A percentile compares a stretch with the other conserved stretches of the same genome.
Conservation (phyloP, 2,888 invertebrate species). For the Gasteruption jaculator region DNA sequence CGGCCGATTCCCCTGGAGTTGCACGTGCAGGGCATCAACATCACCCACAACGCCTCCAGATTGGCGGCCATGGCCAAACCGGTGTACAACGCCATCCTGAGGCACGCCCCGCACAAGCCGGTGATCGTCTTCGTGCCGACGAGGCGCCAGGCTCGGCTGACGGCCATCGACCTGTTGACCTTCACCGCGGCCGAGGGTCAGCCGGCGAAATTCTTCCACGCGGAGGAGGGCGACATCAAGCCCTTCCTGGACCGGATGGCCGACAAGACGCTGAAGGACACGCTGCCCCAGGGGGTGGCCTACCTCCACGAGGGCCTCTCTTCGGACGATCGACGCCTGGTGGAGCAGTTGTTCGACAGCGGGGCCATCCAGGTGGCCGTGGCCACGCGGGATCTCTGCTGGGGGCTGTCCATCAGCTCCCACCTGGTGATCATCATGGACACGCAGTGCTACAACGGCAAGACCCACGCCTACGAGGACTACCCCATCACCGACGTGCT, state of each 20-base stretch:
- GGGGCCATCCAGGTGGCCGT: constrained; percentile 93
- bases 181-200: constrained; percentile 87
- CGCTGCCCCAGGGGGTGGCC: constrained; percentile 90
- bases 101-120: constrained; percentile 79
- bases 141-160: constrained; percentile 84
- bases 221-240: constrained; percentile 78
- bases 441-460: constrained; percentile 73
- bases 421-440: constrained; percentile 97
- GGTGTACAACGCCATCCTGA: constrained; percentile 86
- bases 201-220: constrained; percentile 85
- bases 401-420: constrained; percentile 85
- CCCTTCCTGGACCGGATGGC: constrained; percentile 83
- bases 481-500: constrained; percentile 96
- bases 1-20: constrained; percentile 91
- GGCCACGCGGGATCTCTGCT: constrained; percentile 86
- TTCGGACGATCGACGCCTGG: constrained; percentile 77
- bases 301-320: constrained; percentile 95
- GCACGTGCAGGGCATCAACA: constrained; percentile 94
- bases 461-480: constrained; percentile 85
- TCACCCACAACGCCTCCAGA: constrained; percentile 94
- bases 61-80: constrained; percentile 98
- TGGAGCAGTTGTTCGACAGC: constrained; percentile 89
- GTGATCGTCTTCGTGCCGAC: constrained; percentile 90
- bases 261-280: constrained; percentile 90
- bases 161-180: constrained; percentile 93